Conservation (phyloP, 1,140 invertebrate species). For the Oryzaephilus surinamensis region DNA sequence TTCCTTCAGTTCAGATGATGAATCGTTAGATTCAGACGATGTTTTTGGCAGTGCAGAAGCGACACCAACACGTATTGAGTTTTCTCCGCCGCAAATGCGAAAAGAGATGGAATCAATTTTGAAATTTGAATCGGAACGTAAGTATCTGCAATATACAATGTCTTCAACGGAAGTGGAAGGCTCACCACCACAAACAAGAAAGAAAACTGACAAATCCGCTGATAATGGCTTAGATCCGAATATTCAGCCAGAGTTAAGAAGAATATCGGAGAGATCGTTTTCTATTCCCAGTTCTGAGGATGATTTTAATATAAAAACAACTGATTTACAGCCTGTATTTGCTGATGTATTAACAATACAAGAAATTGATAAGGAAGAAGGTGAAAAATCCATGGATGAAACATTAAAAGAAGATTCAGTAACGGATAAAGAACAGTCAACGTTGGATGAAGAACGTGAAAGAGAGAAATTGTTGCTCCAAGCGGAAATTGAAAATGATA, state of each 20-base stretch:
- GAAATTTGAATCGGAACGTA: slow-evolving; percentile 54
- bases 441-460: slow-evolving; percentile 27
- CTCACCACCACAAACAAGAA: slow-evolving; percentile 53
- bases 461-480: slow-evolving; percentile 29
- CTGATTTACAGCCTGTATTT: slow-evolving; percentile 32
- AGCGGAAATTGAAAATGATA: slow-evolving; percentile 32
- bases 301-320: slow-evolving; percentile 38
- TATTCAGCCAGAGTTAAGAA: slow-evolving; percentile 47
- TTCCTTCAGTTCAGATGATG: slow-evolving; percentile 59
- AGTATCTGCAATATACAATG: slow-evolving; percentile 59
- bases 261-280: slow-evolving; percentile 57
- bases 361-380: slow-evolving; percentile 27
- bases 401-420: slow-evolving; percentile 41
- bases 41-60: slow-evolving; percentile 60
- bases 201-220: slow-evolving; percentile 44
- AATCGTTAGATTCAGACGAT: slow-evolving; percentile 59
- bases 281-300: slow-evolving; percentile 61
- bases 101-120: slow-evolving; percentile 60
- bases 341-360: slow-evolving; percentile 18
- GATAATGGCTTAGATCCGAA: slow-evolving; percentile 47
- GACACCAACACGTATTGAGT: slow-evolving; percentile 53
- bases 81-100: slow-evolving; percentile 56
- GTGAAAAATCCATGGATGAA: slow-evolving; percentile 31
- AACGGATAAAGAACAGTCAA: too few species aligned
- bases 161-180: slow-evolving; percentile 62